These are phyloP conservation scores for Acomys russatus DNA, from an alignment of 2,797 vertebrate genomes.

Conservation along the genomic window DNA sequence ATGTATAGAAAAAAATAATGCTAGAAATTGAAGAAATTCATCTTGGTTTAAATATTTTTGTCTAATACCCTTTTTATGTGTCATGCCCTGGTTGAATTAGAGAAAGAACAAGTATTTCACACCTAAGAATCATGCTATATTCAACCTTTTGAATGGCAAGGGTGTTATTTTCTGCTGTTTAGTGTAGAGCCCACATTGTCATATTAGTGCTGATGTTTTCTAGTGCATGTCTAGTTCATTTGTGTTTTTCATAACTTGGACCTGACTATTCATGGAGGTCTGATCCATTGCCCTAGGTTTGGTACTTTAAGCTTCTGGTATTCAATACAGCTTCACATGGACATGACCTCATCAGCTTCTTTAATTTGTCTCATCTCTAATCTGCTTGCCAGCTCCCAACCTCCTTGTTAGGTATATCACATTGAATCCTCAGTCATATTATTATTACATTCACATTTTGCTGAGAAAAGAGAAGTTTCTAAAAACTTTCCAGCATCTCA, in stretches of 20 bases:
- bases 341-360: not conserved
- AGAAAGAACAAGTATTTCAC: not conserved
- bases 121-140: not conserved
- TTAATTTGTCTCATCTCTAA: not conserved
- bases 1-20: not conserved
- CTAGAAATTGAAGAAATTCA: not conserved
- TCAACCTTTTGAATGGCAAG: not conserved
- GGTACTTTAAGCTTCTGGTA: not conserved
- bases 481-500: not conserved
- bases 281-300: not conserved
- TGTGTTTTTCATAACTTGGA: not conserved
- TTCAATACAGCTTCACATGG: not conserved
- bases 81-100: not conserved
- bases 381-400: not conserved
- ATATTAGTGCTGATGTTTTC: not conserved
- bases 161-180: not conserved
- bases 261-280: not conserved
- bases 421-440: not conserved
- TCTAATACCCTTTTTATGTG: not conserved
- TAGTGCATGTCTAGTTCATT: not conserved
- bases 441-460: not conserved
- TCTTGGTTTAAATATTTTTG: not conserved
- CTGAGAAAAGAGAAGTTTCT: conserved; percentile 22
- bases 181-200: not conserved
- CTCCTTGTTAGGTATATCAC: not conserved